phyloP scores from a whole-genome alignment of 2,888 invertebrate species.

The Baccha elongata region DNA sequence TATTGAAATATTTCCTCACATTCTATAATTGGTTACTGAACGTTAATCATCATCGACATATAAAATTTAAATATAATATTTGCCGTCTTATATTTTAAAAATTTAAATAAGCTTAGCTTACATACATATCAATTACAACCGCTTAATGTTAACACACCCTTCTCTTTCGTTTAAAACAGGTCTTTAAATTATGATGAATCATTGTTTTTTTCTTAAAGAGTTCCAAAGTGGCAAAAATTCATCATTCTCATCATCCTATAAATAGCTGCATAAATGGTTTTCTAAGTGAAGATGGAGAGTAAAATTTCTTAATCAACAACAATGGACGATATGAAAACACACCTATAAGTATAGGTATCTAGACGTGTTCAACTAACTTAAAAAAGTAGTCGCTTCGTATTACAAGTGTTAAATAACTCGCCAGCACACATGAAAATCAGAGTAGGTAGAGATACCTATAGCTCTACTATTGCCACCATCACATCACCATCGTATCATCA shows the following conservation, averaged over 20 bases:
- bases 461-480: constrained; percentile 13
- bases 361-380: constrained; percentile 10
- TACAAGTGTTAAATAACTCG: constrained; percentile 15
- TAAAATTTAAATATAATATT: too few relatives aligned
- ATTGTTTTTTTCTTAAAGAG: constrained; percentile 16
- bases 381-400: constrained; percentile 10
- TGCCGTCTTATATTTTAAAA: too few relatives aligned
- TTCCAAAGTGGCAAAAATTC: constrained; percentile 17
- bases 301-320: constrained; percentile 18
- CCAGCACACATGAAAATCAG: constrained; percentile 12
- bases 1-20: too few relatives aligned
- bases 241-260: constrained; percentile 22
- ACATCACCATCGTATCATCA: neutral
- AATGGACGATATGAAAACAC: constrained; percentile 2
- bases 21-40: too few relatives aligned
- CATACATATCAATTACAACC: too few relatives aligned
- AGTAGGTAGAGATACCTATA: too few relatives aligned
- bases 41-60: too few relatives aligned
- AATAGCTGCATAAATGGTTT: constrained; percentile 20
- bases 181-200: constrained; percentile 25
- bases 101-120: too few relatives aligned
- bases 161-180: too few relatives aligned
- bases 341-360: too few relatives aligned
- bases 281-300: neutral
- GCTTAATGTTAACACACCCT: too few relatives aligned